A percentile compares a stretch with the other conserved stretches of the same genome.
Conservation (phyloP, 2,888 invertebrate species). For the Pyralis farinalis region DNA sequence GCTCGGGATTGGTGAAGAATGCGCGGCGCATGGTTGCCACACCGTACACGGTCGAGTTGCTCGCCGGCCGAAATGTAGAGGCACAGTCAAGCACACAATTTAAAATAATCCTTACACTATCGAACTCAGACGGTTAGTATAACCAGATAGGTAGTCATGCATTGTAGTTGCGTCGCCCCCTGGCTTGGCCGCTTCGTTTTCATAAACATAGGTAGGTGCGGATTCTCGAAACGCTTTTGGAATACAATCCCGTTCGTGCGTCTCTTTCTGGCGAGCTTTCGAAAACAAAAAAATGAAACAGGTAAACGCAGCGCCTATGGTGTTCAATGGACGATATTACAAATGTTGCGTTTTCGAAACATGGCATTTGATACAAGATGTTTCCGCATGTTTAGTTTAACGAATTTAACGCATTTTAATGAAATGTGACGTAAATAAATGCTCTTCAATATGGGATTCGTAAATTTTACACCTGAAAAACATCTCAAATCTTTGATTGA, state of each 20-base stretch:
- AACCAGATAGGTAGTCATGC: conserved; percentile 76
- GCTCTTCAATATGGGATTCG: no score
- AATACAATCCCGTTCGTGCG: conserved; percentile 45
- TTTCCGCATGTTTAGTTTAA: neutral
- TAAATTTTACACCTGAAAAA: no score
- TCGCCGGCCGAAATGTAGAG: conserved; percentile 57
- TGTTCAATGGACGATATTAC: conserved; percentile 42
- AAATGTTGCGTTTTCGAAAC: conserved; percentile 19
- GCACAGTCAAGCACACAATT: conserved; percentile 44
- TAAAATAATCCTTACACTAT: conserved; percentile 45
- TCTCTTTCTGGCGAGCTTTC: conserved; percentile 59
- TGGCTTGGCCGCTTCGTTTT: conserved; percentile 62
- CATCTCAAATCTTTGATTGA: no score
- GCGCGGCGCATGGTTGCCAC: conserved; percentile 78
- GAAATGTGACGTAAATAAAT: no score
- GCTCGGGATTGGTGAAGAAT: conserved; percentile 71
- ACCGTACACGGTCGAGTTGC: conserved; percentile 64
- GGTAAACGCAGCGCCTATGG: conserved; percentile 59
- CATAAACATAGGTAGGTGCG: conserved; percentile 42
- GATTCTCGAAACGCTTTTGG: conserved; percentile 63
- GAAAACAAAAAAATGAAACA: conserved; percentile 52
- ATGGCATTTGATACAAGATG: conserved; percentile 8
- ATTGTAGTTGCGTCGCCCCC: conserved; percentile 75
- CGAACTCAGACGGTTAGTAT: conserved; percentile 54
- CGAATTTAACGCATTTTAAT: conserved; percentile 6